Evolutionary conservation across 2,113 vertebrate species (phyloP).

Genomic region (Ramphastos sulfuratus): DNA sequence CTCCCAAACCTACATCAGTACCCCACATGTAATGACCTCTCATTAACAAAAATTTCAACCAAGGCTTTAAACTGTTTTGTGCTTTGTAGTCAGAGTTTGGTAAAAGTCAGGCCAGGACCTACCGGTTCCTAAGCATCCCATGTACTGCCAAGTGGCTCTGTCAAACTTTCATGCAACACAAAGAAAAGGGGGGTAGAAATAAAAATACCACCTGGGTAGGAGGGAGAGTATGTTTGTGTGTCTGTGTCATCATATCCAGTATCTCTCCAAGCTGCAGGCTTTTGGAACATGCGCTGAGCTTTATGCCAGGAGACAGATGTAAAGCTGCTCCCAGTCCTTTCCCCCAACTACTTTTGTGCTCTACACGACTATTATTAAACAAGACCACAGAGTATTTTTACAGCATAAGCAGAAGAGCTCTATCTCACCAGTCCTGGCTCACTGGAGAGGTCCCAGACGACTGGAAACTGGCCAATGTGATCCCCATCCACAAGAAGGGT

Average conservation of each 20-base stretch:
- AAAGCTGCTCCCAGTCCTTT: slow-evolving; percentile 15
- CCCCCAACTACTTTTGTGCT: slow-evolving; percentile 40
- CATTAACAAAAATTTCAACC: accelerated
- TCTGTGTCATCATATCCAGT: not conserved
- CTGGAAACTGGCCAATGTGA: no score
- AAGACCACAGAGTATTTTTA: slow-evolving; percentile 56
- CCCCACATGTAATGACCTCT: not conserved
- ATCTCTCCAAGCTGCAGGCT: not conserved
- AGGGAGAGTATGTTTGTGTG: not conserved
- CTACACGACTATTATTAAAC: slow-evolving; percentile 51
- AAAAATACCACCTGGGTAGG: slow-evolving; percentile 22
- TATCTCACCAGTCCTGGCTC: no score
- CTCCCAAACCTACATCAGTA: no score
- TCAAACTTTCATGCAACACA: not conserved
- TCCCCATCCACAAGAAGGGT: no score
- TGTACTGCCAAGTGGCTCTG: accelerated
- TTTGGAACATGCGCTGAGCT: not conserved
- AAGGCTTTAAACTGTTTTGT: not conserved
- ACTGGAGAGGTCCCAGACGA: no score
- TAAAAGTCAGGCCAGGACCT: not conserved
- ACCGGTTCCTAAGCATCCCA: not conserved
- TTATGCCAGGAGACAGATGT: slow-evolving; percentile 11
- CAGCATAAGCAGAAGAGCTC: slow-evolving; percentile 15
- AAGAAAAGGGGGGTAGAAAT: not conserved
- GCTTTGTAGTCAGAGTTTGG: not conserved